These are phyloP conservation scores for Drosophila saltans DNA, from an alignment of 1,140 invertebrate genomes.

Conservation along the genomic window DNA sequence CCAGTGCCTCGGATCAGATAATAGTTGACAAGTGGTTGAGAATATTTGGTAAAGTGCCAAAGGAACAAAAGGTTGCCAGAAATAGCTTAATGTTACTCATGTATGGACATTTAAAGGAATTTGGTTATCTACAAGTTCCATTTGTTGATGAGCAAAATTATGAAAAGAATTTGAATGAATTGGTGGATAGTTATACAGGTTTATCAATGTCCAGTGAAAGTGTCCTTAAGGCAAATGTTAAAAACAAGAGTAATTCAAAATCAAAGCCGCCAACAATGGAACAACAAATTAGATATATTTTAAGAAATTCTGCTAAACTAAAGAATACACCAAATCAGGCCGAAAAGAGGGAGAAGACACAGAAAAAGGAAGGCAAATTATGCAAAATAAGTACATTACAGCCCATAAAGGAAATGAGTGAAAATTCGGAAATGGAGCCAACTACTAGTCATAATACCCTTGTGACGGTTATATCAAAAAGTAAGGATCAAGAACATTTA, in stretches of 20 bases:
- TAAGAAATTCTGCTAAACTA: background rate
- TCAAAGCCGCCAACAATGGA: background rate
- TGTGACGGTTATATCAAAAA: background rate
- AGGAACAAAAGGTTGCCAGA: constrained; percentile 47
- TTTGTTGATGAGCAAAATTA: constrained; percentile 53
- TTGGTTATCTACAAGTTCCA: constrained; percentile 39
- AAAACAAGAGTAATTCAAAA: background rate
- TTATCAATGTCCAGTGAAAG: background rate
- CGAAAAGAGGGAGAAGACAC: background rate
- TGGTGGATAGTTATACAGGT: constrained; percentile 38
- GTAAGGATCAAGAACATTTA: background rate
- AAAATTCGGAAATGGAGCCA: constrained; percentile 14
- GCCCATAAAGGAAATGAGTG: constrained; percentile 24
- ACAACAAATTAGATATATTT: background rate
- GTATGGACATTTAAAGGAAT: constrained; percentile 51
- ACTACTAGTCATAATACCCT: background rate
- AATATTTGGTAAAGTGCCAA: constrained; percentile 26
- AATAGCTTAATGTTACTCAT: constrained; percentile 54
- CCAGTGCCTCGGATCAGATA: constrained; percentile 35
- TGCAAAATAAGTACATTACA: background rate
- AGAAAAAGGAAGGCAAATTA: background rate
- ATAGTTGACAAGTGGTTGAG: constrained; percentile 48
- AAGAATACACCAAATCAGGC: background rate
- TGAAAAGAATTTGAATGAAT: constrained; percentile 33
- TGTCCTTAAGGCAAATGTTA: background rate